phyloP scores from a whole-genome alignment of 1,140 invertebrate genomes.

The Myzus persicae region DNA sequence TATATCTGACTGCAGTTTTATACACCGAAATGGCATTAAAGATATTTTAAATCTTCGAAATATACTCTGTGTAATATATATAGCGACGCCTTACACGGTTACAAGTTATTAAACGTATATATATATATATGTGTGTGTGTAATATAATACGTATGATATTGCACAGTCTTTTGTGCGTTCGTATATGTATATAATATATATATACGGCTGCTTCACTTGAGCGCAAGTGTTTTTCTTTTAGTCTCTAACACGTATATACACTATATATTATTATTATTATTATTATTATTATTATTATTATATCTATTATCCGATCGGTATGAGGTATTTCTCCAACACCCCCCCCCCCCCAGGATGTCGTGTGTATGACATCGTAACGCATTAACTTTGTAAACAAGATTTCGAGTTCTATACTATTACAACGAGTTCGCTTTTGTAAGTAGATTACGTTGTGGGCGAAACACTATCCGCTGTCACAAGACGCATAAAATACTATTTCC shows the following conservation, averaged over 20 bases:
- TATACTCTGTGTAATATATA: neutral
- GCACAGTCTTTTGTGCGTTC: neutral
- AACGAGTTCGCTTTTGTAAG: neutral
- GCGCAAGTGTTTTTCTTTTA: neutral
- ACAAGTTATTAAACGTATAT: neutral
- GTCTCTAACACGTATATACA: neutral
- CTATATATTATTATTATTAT: neutral
- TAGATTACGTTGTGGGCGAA: neutral
- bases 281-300: neutral
- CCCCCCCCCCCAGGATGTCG: neutral
- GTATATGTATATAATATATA: neutral
- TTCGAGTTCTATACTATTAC: neutral
- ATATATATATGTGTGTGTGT: neutral
- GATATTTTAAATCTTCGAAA: neutral
- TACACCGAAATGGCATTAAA: neutral
- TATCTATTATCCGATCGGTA: constrained; percentile 9
- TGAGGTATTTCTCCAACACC: neutral
- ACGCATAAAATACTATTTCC: neutral
- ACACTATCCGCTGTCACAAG: neutral
- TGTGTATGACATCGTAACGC: neutral
- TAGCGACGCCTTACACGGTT: neutral
- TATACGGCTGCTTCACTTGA: neutral
- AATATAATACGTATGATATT: neutral
- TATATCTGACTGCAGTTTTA: neutral
- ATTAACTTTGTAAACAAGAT: neutral